Conservation (phyloP, 1,140 invertebrate genomes). For the Anastrepha ludens region DNA sequence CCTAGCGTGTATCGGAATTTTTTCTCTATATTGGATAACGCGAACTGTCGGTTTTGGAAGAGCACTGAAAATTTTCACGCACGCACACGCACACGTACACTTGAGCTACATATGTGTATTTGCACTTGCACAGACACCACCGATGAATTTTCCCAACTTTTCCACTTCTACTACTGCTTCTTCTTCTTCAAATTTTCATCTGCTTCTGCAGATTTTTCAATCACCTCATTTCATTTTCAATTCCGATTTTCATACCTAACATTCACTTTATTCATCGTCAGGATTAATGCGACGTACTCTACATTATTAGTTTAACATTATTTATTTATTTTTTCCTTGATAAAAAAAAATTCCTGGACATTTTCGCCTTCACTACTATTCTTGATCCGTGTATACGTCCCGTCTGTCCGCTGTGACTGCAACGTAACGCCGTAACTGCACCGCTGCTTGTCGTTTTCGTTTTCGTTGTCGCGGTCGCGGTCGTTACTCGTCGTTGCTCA, state of each 20-base stretch:
- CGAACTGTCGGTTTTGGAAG: constrained; percentile 38
- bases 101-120: background rate
- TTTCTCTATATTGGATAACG: constrained; percentile 51
- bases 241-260: background rate
- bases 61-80: constrained; percentile 45
- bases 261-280: background rate
- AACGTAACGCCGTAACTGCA: constrained; percentile 2
- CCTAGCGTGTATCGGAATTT: constrained; percentile 40
- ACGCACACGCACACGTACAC: constrained; percentile 11
- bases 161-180: constrained; percentile 40
- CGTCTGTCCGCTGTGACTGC: constrained; percentile 19
- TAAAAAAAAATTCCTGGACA: constrained; percentile 43
- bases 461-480: no score
- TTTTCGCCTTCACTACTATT: constrained; percentile 14
- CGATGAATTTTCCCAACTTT: constrained; percentile 39
- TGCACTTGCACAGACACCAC: constrained; percentile 32
- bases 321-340: constrained; percentile 39
- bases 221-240: background rate
- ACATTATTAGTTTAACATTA: constrained; percentile 11
- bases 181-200: constrained; percentile 45
- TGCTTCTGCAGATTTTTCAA: constrained; percentile 47
- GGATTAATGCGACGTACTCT: background rate
- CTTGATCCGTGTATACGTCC: constrained; percentile 5
- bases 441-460: background rate
- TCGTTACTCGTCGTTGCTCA: no score